Evolutionary conservation across 2,888 invertebrate genomes (phyloP).

Genomic region (Orthosia gothica): DNA sequence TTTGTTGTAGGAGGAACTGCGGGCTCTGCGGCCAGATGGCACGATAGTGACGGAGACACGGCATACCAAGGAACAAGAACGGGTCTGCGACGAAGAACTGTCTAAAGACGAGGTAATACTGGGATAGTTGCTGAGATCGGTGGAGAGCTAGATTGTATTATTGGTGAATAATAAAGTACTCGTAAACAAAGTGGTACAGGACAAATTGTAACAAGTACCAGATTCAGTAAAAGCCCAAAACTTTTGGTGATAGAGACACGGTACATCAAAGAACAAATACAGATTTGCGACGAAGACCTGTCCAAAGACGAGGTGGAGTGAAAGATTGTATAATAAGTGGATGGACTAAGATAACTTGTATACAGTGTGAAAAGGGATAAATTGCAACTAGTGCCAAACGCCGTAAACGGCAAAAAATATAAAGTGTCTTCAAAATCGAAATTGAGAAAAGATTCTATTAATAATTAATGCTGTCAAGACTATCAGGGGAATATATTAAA

Average conservation of each 20-base stretch:
- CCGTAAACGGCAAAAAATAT: too few relatives aligned
- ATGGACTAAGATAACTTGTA: neutral
- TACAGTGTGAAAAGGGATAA: too few relatives aligned
- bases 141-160: neutral
- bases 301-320: constrained; percentile 90
- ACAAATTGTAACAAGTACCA: too few relatives aligned
- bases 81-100: constrained; percentile 95
- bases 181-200: neutral
- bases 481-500: neutral
- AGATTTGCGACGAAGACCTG: constrained; percentile 95
- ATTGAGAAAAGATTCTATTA: too few relatives aligned
- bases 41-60: constrained; percentile 96
- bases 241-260: constrained; percentile 95
- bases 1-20: constrained; percentile 92
- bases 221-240: too few relatives aligned
- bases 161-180: neutral
- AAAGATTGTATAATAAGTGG: neutral
- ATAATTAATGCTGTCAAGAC: too few relatives aligned
- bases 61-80: constrained; percentile 96
- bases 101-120: constrained; percentile 92
- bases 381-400: too few relatives aligned
- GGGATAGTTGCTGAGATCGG: neutral
- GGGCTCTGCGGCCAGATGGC: constrained; percentile 95
- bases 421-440: neutral
- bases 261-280: constrained; percentile 96